These are phyloP conservation scores for Sphaerophoria rueppellii DNA, from an alignment of 2,888 invertebrate genomes.

Conservation along the genomic window DNA sequence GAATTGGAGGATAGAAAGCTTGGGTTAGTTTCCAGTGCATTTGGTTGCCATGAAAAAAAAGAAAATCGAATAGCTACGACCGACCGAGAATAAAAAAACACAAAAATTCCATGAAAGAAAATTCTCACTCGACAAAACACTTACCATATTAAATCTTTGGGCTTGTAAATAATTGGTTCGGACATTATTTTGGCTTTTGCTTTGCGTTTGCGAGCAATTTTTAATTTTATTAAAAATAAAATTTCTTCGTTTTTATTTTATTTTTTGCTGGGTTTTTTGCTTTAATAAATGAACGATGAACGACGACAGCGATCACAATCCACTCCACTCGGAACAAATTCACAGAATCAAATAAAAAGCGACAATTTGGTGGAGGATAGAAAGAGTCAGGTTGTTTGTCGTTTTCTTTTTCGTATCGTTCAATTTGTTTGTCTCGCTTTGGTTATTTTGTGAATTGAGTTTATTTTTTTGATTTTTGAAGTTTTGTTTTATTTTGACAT, in stretches of 20 bases:
- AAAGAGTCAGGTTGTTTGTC: not conserved
- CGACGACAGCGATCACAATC: slow-evolving; percentile 3
- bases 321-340: slow-evolving; percentile 31
- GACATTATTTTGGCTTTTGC: slow-evolving; percentile 63
- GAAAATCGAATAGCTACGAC: slow-evolving; percentile 3
- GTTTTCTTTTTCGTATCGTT: not conserved
- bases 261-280: slow-evolving; percentile 1
- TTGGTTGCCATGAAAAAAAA: slow-evolving; percentile 49
- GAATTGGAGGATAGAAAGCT: slow-evolving; percentile 43
- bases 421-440: slow-evolving; percentile 2
- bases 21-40: slow-evolving; percentile 40
- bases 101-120: not conserved
- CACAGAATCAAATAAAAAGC: slow-evolving; percentile 25
- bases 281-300: slow-evolving; percentile 4
- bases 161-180: slow-evolving; percentile 79
- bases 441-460: not conserved
- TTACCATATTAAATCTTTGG: slow-evolving; percentile 81
- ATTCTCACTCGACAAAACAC: slow-evolving; percentile 28
- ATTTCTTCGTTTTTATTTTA: slow-evolving; percentile 8
- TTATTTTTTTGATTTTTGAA: not conserved
- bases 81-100: not conserved
- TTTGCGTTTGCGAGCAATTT: slow-evolving; percentile 71
- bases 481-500: not conserved
- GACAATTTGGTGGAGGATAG: not conserved
- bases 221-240: slow-evolving; percentile 40